Evolutionary conservation across 2,888 invertebrate genomes (phyloP).

Genomic region (Tenthredo notha): DNA sequence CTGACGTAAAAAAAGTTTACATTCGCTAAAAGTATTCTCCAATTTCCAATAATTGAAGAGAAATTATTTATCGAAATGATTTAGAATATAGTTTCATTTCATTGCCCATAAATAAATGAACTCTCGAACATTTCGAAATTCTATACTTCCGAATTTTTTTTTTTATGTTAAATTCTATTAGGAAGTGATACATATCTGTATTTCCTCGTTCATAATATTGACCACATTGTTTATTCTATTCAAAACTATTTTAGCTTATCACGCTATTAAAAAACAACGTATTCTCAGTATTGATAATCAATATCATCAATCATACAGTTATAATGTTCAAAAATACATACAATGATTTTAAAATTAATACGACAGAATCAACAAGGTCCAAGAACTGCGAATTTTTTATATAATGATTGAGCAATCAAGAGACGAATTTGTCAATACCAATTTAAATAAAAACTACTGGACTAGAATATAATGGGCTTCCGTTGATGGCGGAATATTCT

Average conservation of each 20-base stretch:
- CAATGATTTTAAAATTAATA: background rate
- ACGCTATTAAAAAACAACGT: background rate
- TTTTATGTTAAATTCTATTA: conserved; percentile 1
- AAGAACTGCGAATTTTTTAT: background rate
- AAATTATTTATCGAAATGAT: conserved; percentile 14
- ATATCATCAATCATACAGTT: conserved; percentile 22
- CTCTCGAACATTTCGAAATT: background rate
- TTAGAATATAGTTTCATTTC: background rate
- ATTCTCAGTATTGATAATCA: conserved; percentile 2
- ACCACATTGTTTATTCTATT: background rate
- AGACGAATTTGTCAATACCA: background rate
- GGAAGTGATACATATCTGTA: conserved; percentile 41
- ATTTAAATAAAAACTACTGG: conserved; percentile 4
- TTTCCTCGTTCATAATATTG: background rate
- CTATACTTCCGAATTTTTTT: background rate
- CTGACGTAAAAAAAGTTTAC: background rate
- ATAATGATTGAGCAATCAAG: background rate
- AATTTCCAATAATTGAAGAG: background rate
- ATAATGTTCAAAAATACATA: background rate
- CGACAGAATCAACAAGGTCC: background rate
- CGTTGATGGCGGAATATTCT: background rate
- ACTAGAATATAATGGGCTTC: background rate
- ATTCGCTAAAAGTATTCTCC: background rate
- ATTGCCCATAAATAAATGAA: conserved; percentile 16
- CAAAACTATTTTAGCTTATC: background rate